Conservation (phyloP, 2,797 vertebrate species). For the Knipowitschia caucasica region DNA sequence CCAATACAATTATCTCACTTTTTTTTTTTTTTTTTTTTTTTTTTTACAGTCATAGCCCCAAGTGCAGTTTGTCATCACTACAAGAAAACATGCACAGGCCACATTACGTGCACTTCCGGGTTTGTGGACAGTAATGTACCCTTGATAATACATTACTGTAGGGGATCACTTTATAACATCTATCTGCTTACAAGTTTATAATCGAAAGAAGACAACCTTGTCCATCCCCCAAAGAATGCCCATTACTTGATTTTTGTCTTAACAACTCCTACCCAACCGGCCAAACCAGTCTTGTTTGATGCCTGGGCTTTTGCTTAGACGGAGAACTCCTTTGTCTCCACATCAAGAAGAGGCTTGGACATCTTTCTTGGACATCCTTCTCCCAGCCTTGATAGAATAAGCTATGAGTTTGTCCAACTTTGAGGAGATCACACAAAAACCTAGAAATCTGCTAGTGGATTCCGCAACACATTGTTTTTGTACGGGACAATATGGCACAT, state of each 20-base stretch:
- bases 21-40: too few relatives aligned
- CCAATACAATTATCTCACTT: too few relatives aligned
- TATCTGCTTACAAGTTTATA: too few relatives aligned
- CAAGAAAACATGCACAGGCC: too few relatives aligned
- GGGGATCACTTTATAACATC: too few relatives aligned
- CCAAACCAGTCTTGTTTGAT: background rate
- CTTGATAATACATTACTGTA: too few relatives aligned
- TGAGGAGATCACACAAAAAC: too few relatives aligned
- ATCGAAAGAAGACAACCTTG: background rate
- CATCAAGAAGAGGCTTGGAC: too few relatives aligned
- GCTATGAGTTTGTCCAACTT: background rate
- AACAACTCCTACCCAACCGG: background rate
- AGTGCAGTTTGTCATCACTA: too few relatives aligned
- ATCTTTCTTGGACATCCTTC: background rate
- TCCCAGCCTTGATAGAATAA: background rate
- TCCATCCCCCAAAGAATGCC: background rate
- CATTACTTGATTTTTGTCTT: background rate
- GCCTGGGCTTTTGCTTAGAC: background rate
- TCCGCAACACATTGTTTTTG: background rate
- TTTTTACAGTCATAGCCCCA: too few relatives aligned
- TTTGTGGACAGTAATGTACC: too few relatives aligned
- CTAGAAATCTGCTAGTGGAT: background rate
- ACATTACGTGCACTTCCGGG: too few relatives aligned
- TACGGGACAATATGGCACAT: slow-evolving; percentile 10
- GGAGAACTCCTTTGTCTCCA: background rate